Base-by-base conservation (phyloP, 2,888 invertebrate genomes). In the Argyra leucocephala region DNA sequence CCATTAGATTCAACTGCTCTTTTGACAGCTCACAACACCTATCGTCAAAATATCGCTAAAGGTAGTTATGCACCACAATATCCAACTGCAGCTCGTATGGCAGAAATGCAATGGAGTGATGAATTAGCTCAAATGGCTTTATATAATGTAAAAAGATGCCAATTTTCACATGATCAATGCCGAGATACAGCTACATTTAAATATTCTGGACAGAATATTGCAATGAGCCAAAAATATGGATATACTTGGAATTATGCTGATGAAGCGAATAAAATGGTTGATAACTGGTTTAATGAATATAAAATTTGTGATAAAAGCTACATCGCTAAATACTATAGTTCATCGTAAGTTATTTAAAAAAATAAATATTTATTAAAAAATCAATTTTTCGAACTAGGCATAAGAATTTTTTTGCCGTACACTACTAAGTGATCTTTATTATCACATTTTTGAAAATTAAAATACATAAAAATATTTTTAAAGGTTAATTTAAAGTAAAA, bases 101-200 rank as follows among this genome's bases (percentile, higher is more conserved):
- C 73, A 57, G 72, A 73, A 31, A 74, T 74, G 67, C 26, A 61
- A 21, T 76, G 76, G 76, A 67, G 68, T 63, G 65, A 69, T 3
- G 73, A 75, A 22, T 64, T 76, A 59, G 74, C 76, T 22, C 65
- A 68, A 22, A 26, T 76, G 61, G 76, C 76, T 6, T 65, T 66
- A 22, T 58, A 22, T 58, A 58, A 58, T 58, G 22, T 58, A 10
- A 58, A 58, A 22, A 58, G 10, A 58, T 58, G 57, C 22, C 1
- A 58, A 24, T 60, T 10, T 22, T 6, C 2, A 22, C 22, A 22
- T 58, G 57, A 58, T 58, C 2, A 1, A 2, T 58, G 57, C 22
- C 6, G 22, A 12, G 1, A 21, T 22, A 58, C 57, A 22, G 4
- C 7, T 10, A 5, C 7, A 12, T 58, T 58, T 2, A 6, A 21